Base-by-base conservation (phyloP, 2,113 vertebrate genomes). In the Sceloporus undulatus region DNA sequence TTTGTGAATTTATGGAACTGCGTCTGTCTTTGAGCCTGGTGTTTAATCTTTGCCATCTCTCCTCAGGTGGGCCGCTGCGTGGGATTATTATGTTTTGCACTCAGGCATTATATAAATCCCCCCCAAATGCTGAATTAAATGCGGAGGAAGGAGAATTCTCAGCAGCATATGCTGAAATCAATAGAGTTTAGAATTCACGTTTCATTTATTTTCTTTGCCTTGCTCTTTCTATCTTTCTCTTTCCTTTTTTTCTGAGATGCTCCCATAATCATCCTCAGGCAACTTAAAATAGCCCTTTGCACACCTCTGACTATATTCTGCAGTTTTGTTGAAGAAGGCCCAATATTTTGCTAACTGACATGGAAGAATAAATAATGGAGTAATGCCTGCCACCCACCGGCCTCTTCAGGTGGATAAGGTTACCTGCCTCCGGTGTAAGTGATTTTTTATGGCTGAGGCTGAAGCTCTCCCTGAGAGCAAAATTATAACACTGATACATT, bases 1-100 rank as follows among this genome's bases (percentile, higher is more conserved):
- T 96, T 96, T 94, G 94, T 91, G 96, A 93, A 71, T 95, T 96
- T 96, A 94, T 96, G 96, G 95, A 96, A 96, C 94, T 91, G 90
- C 89, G 82, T 94, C 96, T 95, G 66, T 91, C 95, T 95, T 90
- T 59, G 42, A 70, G 89, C 82, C 9, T 0, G 85, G 0, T 59
- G 68, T 89, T 89, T 92, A 94, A 94, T 88, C 93, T 54, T 34
- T 3, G 0, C 89, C 56, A 79, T 88, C 88, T 94, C 91, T 88
- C 68, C 10, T 71, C 93, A 59, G 40, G 62, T 84, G 74, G 74
- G 65, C 25, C 42, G 54, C 21, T 18, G 42, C 25, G 11, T 87
- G 90, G 91, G 90, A 91, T 92, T 86, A 92, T 91, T 85, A 91
- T 87, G 93, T 89, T 52, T 86, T 91, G 89, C 92, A 89, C 85